phyloP scores from a whole-genome alignment of 2,888 invertebrate species.

The Dorcus hopei region DNA sequence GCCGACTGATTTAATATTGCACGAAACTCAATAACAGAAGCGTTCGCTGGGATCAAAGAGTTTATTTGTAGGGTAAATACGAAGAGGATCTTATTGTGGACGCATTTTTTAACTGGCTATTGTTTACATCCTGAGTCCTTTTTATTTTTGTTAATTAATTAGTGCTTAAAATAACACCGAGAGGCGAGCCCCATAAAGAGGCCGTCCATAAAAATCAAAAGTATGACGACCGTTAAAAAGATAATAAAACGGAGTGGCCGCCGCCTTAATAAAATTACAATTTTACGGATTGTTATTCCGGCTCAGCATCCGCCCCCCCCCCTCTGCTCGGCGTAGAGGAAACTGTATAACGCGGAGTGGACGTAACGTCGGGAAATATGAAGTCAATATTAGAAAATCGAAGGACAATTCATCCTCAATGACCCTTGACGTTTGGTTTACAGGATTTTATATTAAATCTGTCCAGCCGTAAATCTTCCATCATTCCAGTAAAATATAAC shows the following conservation, averaged over 20 bases:
- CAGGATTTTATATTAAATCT: conserved; percentile 2
- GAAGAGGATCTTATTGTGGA: too few species aligned
- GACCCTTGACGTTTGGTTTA: conserved; percentile 1
- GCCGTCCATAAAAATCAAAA: neutral
- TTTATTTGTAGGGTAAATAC: too few species aligned
- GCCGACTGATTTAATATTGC: too few species aligned
- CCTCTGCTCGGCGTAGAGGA: neutral
- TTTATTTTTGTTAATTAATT: neutral
- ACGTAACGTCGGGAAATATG: neutral
- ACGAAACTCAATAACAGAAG: too few species aligned
- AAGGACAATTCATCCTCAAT: conserved; percentile 3
- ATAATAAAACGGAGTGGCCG: neutral
- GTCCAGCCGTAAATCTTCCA: neutral
- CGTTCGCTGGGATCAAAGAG: too few species aligned
- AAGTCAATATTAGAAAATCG: neutral
- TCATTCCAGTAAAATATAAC: neutral
- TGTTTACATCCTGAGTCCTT: neutral
- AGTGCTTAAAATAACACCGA: neutral
- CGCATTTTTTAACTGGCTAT: neutral
- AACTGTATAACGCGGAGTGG: neutral
- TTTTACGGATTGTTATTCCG: neutral
- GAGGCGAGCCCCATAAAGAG: too few species aligned
- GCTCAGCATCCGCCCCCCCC: neutral
- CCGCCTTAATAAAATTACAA: neutral
- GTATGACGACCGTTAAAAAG: neutral